A percentile compares a stretch with the other conserved stretches of the same genome.
These are phyloP conservation scores for Spicauda simplicius DNA, from an alignment of 2,888 invertebrate genomes.

Conservation along the genomic window DNA sequence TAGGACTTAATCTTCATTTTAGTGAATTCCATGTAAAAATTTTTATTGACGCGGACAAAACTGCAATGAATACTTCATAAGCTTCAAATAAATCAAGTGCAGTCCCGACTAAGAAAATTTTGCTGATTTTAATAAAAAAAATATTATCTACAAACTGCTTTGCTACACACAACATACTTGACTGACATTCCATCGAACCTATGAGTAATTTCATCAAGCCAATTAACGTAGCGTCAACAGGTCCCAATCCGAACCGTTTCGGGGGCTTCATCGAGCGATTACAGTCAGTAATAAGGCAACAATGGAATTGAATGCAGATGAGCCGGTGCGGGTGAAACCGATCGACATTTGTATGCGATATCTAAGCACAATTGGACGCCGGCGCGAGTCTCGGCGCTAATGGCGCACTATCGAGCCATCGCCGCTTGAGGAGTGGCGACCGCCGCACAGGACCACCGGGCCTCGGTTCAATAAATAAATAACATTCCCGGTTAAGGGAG, in stretches of 20 bases:
- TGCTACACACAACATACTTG: too few relatives aligned
- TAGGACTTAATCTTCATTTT: too few relatives aligned
- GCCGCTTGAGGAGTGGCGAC: slow-evolving; percentile 76
- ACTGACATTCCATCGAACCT: too few relatives aligned
- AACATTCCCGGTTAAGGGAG: slow-evolving; percentile 38
- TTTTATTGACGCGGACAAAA: too few relatives aligned
- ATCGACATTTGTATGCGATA: slow-evolving; percentile 85
- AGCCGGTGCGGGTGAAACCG: slow-evolving; percentile 60
- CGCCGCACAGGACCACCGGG: slow-evolving; percentile 76
- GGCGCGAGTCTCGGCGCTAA: slow-evolving; percentile 84
- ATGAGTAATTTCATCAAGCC: too few relatives aligned
- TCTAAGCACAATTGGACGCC: slow-evolving; percentile 84
- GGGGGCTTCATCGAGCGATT: slow-evolving; percentile 78
- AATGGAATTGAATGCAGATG: slow-evolving; percentile 85
- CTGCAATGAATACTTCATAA: too few relatives aligned
- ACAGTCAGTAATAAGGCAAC: slow-evolving; percentile 74
- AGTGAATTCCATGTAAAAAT: too few relatives aligned
- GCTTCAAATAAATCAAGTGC: too few relatives aligned
- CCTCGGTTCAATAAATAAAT: slow-evolving; percentile 75
- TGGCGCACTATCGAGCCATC: slow-evolving; percentile 83
- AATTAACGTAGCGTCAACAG: not conserved
- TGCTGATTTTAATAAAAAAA: too few relatives aligned
- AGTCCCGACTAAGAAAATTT: too few relatives aligned
- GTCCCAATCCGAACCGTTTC: not conserved
- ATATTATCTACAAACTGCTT: too few relatives aligned